These are phyloP conservation scores for Paramormyrops hopkinsi DNA, from an alignment of 2,797 vertebrate genomes.

Conservation along the genomic window DNA sequence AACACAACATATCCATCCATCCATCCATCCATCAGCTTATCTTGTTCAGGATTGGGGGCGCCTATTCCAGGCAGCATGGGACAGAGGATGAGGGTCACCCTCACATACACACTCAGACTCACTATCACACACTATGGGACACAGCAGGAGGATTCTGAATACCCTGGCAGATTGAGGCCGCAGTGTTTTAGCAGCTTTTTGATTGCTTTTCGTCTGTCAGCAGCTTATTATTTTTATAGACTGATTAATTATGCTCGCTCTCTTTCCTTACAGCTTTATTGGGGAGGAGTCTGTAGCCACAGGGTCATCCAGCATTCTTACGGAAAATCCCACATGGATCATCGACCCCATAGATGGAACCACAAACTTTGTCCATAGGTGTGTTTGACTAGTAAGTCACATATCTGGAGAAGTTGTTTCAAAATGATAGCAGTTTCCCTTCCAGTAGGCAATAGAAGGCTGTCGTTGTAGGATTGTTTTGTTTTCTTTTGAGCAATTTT, in stretches of 20 bases:
- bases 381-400: not conserved
- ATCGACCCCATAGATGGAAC: slow-evolving; percentile 71
- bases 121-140: not conserved
- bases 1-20: not conserved
- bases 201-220: not conserved
- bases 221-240: not conserved
- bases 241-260: not conserved
- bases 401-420: not conserved
- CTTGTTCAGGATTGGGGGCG: not conserved
- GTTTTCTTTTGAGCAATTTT: not conserved
- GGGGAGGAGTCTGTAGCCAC: slow-evolving; percentile 92
- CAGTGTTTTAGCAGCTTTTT: not conserved
- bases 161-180: not conserved
- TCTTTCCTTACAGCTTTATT: slow-evolving; percentile 69
- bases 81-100: not conserved
- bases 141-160: not conserved
- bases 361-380: slow-evolving; percentile 65
- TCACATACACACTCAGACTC: not conserved
- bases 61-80: not conserved
- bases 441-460: not conserved
- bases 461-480: not conserved
- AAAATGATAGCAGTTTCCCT: not conserved
- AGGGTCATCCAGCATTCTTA: slow-evolving; percentile 73
- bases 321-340: slow-evolving; percentile 85
- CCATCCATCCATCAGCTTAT: not conserved